Conservation (phyloP, 2,113 vertebrate genomes). For the Macroglossus sobrinus region DNA sequence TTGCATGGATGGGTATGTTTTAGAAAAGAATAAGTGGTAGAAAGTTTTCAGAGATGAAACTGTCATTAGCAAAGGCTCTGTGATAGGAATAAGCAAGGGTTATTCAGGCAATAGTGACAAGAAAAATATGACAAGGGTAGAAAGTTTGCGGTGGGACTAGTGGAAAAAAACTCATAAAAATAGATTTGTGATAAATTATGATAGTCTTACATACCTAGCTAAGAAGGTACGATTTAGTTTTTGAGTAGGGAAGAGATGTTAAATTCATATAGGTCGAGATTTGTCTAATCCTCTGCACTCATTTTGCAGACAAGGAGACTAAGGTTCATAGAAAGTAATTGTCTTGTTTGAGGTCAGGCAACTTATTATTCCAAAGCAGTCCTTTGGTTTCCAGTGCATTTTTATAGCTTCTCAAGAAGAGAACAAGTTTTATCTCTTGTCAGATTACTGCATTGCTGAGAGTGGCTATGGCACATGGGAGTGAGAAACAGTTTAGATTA, state of each 20-base stretch:
- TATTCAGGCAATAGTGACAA: background rate
- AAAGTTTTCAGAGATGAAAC: background rate
- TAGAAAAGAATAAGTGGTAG: background rate
- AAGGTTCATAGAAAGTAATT: background rate
- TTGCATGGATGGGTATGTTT: background rate
- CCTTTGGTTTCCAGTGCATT: background rate
- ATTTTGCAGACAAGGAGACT: background rate
- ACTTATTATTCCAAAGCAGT: background rate
- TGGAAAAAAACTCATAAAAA: background rate
- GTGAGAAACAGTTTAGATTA: background rate
- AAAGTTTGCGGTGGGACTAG: background rate
- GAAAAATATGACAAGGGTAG: background rate
- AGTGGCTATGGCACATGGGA: background rate
- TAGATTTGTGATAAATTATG: background rate
- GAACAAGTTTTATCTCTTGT: slow-evolving; percentile 21
- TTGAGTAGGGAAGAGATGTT: background rate
- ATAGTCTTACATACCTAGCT: background rate
- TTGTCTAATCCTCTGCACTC: background rate
- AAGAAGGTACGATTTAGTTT: background rate
- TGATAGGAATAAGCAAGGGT: background rate
- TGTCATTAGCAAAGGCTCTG: background rate
- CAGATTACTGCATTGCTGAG: background rate
- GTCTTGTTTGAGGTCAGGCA: background rate
- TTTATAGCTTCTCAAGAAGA: slow-evolving; percentile 3
- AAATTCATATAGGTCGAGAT: background rate